These are phyloP conservation scores for Mico argentatus DNA, from an alignment of 2,797 vertebrate genomes.

Conservation along the genomic window DNA sequence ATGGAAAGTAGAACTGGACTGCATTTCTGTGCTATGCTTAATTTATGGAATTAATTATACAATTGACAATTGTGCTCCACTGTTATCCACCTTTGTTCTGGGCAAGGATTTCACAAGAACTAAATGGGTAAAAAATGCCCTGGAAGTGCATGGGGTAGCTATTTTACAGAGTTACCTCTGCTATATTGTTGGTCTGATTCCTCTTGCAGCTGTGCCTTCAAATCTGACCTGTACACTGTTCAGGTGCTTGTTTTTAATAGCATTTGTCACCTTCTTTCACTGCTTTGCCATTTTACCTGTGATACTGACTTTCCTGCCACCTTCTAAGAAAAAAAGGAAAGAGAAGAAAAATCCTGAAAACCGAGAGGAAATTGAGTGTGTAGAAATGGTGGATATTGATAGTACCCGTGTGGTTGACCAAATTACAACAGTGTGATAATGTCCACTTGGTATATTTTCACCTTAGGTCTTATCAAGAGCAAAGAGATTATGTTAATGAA, in stretches of 20 bases:
- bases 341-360: conserved; percentile 90
- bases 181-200: conserved; percentile 95
- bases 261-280: conserved; percentile 98
- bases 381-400: conserved; percentile 98
- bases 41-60: conserved; percentile 97
- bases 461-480: conserved; percentile 85
- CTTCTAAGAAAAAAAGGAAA: conserved; percentile 93
- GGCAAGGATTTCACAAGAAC: conserved; percentile 97
- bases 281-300: conserved; percentile 98
- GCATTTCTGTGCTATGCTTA: conserved; percentile 97
- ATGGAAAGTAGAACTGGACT: conserved; percentile 98
- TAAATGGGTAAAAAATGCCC: conserved; percentile 96
- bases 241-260: conserved; percentile 98
- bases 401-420: conserved; percentile 98
- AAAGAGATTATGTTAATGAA: conserved; percentile 68
- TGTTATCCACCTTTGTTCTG: conserved; percentile 96
- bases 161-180: conserved; percentile 98
- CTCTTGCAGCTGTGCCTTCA: conserved; percentile 95
- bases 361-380: conserved; percentile 96
- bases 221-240: conserved; percentile 98
- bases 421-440: conserved; percentile 96
- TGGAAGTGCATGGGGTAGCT: conserved; percentile 97
- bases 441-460: conserved; percentile 84
- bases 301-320: conserved; percentile 98
- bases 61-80: conserved; percentile 95